phyloP scores from a whole-genome alignment of 2,113 vertebrate genomes.

The Ailurus styani region DNA sequence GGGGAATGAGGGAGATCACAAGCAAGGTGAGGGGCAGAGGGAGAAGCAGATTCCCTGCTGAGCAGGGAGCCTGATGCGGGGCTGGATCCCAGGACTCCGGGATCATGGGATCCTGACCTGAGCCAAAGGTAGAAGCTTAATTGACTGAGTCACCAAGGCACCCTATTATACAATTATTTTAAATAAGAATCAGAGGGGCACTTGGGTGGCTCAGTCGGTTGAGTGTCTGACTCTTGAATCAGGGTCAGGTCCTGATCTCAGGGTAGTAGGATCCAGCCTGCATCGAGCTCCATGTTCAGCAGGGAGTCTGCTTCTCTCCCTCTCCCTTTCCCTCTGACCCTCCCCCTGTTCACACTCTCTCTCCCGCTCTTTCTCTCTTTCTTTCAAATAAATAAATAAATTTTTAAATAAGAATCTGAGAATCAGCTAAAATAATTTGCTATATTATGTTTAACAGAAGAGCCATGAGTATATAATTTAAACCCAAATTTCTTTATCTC shows the following conservation, averaged over 20 bases:
- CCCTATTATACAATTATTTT: neutral
- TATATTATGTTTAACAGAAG: neutral
- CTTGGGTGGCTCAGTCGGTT: neutral
- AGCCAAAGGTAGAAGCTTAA: too few relatives aligned
- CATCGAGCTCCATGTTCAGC: neutral
- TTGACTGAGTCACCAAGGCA: too few relatives aligned
- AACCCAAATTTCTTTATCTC: neutral
- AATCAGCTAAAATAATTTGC: neutral
- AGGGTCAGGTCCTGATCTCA: neutral
- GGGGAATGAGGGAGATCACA: neutral
- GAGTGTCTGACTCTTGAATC: neutral
- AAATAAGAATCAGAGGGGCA: neutral
- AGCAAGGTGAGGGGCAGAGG: neutral
- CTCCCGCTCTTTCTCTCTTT: neutral
- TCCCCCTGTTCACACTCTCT: neutral
- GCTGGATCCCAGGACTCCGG: neutral
- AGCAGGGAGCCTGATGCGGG: neutral
- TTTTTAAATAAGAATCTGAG: neutral
- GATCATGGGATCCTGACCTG: neutral
- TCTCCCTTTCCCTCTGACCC: neutral
- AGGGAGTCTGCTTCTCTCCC: neutral
- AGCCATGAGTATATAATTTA: neutral
- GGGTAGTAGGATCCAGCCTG: neutral
- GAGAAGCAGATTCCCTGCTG: neutral
- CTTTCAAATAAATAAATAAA: neutral